phyloP scores from a whole-genome alignment of 2,113 vertebrate species.

The Tringa solitaria region DNA sequence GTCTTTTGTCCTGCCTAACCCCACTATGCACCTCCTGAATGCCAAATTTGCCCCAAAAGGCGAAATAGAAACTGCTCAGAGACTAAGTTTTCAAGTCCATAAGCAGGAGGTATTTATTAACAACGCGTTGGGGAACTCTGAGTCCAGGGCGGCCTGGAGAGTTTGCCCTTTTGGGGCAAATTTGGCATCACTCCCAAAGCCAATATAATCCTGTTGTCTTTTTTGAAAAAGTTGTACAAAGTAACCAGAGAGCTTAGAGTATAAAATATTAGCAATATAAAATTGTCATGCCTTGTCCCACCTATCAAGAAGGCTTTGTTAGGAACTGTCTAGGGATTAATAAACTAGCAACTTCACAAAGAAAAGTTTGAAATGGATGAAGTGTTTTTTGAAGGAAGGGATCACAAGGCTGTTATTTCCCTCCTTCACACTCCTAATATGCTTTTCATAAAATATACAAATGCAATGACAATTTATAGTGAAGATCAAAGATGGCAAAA shows the following conservation, averaged over 20 bases:
- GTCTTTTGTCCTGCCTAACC: neutral
- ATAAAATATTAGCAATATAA: neutral
- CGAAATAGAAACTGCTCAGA: no score
- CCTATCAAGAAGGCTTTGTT: neutral
- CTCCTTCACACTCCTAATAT: neutral
- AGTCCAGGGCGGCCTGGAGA: no score
- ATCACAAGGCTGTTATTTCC: neutral
- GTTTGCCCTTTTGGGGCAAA: no score
- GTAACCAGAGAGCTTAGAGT: neutral
- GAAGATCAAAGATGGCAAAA: neutral
- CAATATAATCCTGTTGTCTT: neutral
- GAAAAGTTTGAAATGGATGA: neutral
- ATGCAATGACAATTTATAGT: neutral
- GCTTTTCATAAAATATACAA: neutral
- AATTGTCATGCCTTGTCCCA: neutral
- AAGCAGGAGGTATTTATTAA: no score
- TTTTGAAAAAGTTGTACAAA: neutral
- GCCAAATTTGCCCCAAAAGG: no score
- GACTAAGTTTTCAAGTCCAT: no score
- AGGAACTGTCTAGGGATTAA: neutral
- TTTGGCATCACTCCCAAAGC: no score
- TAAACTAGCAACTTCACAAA: neutral
- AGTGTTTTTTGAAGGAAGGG: neutral
- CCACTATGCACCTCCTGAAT: neutral
- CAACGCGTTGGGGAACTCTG: no score